Base-by-base conservation (phyloP, 2,888 invertebrate genomes). In the Trisateles emortualis region DNA sequence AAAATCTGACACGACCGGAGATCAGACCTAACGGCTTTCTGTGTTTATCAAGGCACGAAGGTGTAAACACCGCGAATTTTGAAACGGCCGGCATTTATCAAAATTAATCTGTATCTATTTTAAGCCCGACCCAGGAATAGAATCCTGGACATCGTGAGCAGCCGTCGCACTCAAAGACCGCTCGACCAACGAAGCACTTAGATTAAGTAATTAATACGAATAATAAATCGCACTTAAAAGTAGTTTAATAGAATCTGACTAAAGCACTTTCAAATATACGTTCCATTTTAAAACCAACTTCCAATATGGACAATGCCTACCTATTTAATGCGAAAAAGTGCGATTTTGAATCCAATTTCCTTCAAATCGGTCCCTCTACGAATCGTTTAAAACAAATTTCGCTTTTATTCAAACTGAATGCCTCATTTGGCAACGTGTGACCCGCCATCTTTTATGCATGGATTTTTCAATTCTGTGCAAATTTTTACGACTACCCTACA, bases 361-460 rank as follows among this genome's bases (percentile, higher is more conserved):
- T 47, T 14, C 10, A 26, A 10, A 38, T 35, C 33, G 40, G 33
- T 16, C 11, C 45, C 53, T 48, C 56, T 62, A 38, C 36, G 64
- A 58, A 61, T 55, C 72, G 55, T 63, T 72, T 72, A 54, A 70
- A 65, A 59, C 55, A 56, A 68, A 70, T 73, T 70, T 63, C 51
- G 41, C 46, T 64, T 73, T 73, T 59, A 66, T 70, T 52, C 68
- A 52, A 49, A 57, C 42, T 22, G 60, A 52, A 52, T 43, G 54
- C 38, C 47, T 58, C 67, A 70, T 72, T 69, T 64, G 33, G 44
- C 29, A 41, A 52, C 53, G 50, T 62, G 58, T 55, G 66, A 62
- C 56, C 50, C 22, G 42, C 14, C 33, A 76, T 76, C 59, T 75
- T 70, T 68, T 64, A 77, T 77, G 68, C 68, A 76, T 75, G 77